A percentile compares a stretch with the other conserved stretches of the same genome.
phyloP scores from a whole-genome alignment of 2,113 vertebrate species.

The Dipodomys stephensi region DNA sequence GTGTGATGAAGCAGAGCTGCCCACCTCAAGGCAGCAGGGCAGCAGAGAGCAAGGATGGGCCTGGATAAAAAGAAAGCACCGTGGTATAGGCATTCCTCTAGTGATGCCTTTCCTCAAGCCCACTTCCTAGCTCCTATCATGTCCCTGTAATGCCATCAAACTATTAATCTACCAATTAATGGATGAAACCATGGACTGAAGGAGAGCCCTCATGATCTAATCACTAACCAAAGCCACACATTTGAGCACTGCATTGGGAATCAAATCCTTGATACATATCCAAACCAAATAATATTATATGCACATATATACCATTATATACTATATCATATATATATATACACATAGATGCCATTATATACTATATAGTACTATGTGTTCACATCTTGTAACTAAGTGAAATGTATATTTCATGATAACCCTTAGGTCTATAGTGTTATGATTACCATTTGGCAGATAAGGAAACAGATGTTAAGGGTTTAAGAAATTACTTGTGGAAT shows the following conservation, averaged over 20 bases:
- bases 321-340: no score
- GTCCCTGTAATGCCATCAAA: background rate
- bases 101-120: background rate
- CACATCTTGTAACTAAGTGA: background rate
- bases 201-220: background rate
- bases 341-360: no score
- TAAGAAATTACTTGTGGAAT: background rate
- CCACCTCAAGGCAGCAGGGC: background rate
- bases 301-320: no score
- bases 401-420: background rate
- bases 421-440: background rate
- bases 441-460: slow-evolving; percentile 24
- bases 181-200: background rate
- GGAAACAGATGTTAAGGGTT: background rate
- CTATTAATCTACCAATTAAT: background rate
- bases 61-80: background rate
- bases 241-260: background rate
- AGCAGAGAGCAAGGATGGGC: background rate
- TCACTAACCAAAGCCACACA: background rate
- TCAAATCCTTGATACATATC: background rate
- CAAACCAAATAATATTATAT: background rate
- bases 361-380: background rate
- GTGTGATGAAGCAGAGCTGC: background rate
- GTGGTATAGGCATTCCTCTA: no score
- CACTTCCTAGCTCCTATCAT: background rate